Conservation (phyloP, 2,797 vertebrate species). For the Peromyscus attwateri region DNA sequence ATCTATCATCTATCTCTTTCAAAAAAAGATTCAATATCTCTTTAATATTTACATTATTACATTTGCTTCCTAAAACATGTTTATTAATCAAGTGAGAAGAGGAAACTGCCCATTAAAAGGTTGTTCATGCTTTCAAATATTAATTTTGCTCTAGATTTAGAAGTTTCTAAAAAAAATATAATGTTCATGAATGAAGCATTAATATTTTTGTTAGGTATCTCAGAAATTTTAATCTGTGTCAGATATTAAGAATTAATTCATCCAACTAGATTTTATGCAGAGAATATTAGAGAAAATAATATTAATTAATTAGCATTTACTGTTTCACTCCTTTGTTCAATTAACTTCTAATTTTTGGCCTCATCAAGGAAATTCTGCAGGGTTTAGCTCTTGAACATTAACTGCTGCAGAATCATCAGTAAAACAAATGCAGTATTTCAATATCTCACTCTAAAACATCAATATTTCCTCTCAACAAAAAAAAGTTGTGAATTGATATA, state of each 20-base stretch:
- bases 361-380: conserved; percentile 77
- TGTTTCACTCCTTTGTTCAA: conserved; percentile 80
- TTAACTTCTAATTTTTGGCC: conserved; percentile 67
- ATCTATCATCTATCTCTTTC: not conserved
- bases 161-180: conserved; percentile 55
- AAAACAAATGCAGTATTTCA: conserved; percentile 71
- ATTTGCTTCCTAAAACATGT: not conserved
- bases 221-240: conserved; percentile 79
- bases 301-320: conserved; percentile 70
- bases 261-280: conserved; percentile 62
- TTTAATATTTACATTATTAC: conserved; percentile 21
- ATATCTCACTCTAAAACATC: conserved; percentile 77
- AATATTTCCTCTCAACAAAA: conserved; percentile 83
- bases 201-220: conserved; percentile 79
- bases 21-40: not conserved
- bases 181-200: conserved; percentile 61
- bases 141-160: conserved; percentile 26
- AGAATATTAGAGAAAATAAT: conserved; percentile 59
- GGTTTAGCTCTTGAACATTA: conserved; percentile 70
- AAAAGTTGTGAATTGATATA: conserved; percentile 70
- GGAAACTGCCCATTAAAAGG: not conserved
- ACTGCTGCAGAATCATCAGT: conserved; percentile 70
- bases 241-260: conserved; percentile 79
- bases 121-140: conserved; percentile 44
- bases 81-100: conserved; percentile 9